A percentile compares a stretch with the other conserved stretches of the same genome.
Evolutionary conservation across 2,113 vertebrate genomes (phyloP).

Genomic region (Falcunculus frontatus): DNA sequence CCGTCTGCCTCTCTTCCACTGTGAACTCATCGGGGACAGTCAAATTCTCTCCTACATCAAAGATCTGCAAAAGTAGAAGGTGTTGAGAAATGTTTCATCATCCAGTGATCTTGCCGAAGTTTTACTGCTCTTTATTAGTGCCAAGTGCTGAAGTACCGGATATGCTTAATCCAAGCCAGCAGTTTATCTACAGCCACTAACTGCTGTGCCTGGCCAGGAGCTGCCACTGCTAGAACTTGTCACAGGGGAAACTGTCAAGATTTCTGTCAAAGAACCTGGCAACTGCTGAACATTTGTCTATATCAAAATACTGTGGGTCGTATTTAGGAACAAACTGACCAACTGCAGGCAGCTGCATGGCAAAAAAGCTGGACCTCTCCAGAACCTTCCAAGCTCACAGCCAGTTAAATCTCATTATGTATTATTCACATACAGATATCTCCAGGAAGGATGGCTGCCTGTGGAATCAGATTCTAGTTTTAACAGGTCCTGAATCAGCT

Average conservation of each 20-base stretch:
- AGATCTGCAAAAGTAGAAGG: slow-evolving; percentile 77
- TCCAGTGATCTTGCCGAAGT: background rate
- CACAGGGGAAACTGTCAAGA: background rate
- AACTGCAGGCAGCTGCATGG: background rate
- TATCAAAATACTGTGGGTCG: background rate
- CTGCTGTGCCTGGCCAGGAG: background rate
- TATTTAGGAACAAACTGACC: background rate
- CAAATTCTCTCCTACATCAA: slow-evolving; percentile 94
- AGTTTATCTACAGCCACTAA: background rate
- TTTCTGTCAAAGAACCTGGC: background rate
- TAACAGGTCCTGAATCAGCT: background rate
- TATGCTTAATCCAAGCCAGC: background rate
- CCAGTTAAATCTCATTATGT: background rate
- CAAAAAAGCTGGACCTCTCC: background rate
- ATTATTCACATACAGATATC: background rate
- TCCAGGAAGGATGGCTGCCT: background rate
- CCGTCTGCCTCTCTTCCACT: slow-evolving; percentile 88
- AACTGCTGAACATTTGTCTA: background rate
- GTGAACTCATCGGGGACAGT: slow-evolving; percentile 95
- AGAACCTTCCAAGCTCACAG: background rate
- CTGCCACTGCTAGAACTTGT: background rate
- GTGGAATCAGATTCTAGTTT: background rate
- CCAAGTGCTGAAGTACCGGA: background rate
- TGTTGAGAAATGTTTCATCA: background rate
- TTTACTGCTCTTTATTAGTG: background rate